Percentiles rank a stretch among this genome's conserved stretches.
These are phyloP conservation scores for Dasyurus viverrinus DNA, from an alignment of 2,113 vertebrate species.

Conservation along the genomic window DNA sequence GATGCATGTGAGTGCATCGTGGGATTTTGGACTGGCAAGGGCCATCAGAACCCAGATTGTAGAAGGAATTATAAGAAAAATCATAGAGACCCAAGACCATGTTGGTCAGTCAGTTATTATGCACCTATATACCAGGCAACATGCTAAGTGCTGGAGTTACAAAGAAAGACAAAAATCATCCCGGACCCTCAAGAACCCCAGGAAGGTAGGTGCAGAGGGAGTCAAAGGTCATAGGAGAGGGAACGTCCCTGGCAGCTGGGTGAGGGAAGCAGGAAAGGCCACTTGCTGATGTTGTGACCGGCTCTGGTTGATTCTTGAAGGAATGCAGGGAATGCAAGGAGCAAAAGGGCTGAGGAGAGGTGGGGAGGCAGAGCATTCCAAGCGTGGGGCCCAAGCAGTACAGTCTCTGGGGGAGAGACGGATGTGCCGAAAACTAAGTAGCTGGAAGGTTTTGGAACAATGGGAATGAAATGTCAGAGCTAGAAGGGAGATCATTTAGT, in stretches of 20 bases:
- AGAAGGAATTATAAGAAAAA: background rate
- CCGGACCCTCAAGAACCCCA: background rate
- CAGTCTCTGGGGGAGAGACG: background rate
- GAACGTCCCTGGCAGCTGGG: background rate
- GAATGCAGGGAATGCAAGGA: background rate
- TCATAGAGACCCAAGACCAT: background rate
- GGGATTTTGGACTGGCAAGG: background rate
- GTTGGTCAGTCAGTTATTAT: background rate
- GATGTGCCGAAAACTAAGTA: background rate
- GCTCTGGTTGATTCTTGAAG: background rate
- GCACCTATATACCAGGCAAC: background rate
- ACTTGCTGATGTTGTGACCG: background rate
- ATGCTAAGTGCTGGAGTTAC: background rate
- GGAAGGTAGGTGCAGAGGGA: background rate
- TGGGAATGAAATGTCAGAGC: background rate
- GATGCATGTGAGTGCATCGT: background rate
- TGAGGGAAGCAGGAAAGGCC: background rate
- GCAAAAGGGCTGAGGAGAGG: background rate
- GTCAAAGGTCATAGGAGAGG: background rate
- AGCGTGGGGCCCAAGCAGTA: background rate
- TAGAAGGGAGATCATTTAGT: background rate
- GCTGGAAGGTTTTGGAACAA: background rate
- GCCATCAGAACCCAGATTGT: background rate
- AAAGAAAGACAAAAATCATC: background rate
- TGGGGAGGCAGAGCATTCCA: background rate